Evolutionary conservation across 2,113 vertebrate species (phyloP).

Genomic region (Hemicordylus capensis): DNA sequence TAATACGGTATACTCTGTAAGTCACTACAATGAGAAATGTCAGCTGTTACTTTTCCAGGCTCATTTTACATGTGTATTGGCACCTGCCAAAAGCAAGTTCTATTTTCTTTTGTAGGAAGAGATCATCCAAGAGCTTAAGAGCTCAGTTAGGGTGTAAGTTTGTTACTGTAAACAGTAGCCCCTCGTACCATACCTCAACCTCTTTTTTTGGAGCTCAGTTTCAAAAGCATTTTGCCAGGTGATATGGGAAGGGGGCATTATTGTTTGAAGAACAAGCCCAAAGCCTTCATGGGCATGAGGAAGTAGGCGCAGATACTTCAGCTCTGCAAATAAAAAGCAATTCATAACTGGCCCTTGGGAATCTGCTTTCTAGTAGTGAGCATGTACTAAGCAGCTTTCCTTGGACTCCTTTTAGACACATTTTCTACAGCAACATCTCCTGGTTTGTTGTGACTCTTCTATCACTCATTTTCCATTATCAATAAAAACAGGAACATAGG

Average conservation of each 20-base stretch:
- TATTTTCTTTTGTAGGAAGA: background rate
- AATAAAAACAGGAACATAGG: too few relatives aligned
- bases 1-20: background rate
- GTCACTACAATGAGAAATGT: background rate
- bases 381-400: background rate
- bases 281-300: background rate
- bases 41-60: background rate
- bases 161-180: background rate
- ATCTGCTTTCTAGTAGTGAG: background rate
- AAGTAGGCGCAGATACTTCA: background rate
- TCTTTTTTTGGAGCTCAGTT: background rate
- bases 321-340: background rate
- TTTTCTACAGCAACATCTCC: background rate
- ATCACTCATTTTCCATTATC: background rate
- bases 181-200: background rate
- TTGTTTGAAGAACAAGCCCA: background rate
- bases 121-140: background rate
- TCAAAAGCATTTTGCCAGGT: background rate
- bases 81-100: too few relatives aligned
- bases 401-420: background rate
- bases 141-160: background rate
- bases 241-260: background rate
- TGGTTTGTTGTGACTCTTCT: background rate
- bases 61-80: background rate
- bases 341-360: background rate